phyloP scores from a whole-genome alignment of 2,113 vertebrate species.

The Diadophis punctatus region DNA sequence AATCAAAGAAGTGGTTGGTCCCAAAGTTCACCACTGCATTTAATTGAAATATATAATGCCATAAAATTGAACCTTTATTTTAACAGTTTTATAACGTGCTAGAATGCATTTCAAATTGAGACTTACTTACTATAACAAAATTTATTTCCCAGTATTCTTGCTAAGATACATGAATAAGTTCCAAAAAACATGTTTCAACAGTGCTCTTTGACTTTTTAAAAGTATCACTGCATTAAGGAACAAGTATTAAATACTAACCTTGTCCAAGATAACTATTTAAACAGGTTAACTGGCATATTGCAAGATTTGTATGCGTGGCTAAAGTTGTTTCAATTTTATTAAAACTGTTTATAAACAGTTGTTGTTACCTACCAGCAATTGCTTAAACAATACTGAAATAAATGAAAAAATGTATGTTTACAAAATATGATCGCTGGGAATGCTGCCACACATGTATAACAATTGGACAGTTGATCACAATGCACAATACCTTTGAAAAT shows the following conservation, averaged over 20 bases:
- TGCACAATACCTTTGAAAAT: neutral
- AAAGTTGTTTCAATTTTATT: neutral
- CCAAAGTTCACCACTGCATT: neutral
- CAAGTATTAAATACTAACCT: rapidly evolving
- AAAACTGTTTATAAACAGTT: neutral
- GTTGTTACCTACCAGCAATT: neutral
- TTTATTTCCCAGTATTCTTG: neutral
- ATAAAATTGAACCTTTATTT: neutral
- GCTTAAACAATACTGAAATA: neutral
- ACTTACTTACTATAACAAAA: neutral
- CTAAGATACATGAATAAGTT: neutral
- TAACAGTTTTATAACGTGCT: rapidly evolving
- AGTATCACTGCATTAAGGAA: too few relatives aligned
- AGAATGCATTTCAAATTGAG: rapidly evolving
- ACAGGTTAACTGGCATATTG: rapidly evolving
- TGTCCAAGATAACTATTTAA: rapidly evolving
- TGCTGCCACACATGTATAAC: neutral
- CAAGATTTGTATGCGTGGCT: neutral
- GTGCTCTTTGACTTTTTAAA: rapidly evolving
- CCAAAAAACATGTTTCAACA: neutral
- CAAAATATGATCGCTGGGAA: too few relatives aligned
- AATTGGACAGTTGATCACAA: neutral
- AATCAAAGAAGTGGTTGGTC: neutral
- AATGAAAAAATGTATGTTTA: neutral
- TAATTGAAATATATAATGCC: neutral